Percentiles rank a stretch among this genome's conserved stretches.
Evolutionary conservation across 2,888 invertebrate genomes (phyloP).

Genomic region (Nezara viridula): DNA sequence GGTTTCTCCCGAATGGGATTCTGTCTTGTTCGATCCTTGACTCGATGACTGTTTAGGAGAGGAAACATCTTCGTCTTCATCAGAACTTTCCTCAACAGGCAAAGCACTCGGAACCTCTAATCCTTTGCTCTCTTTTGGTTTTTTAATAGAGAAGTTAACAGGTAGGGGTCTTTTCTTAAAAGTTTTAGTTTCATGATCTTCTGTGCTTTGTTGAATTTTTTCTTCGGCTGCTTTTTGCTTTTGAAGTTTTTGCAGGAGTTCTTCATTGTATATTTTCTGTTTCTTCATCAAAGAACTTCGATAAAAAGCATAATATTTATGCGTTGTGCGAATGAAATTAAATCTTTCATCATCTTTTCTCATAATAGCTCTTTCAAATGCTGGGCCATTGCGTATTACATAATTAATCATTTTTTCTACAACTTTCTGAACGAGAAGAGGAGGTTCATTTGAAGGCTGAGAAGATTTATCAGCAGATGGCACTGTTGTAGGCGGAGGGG

Average conservation of each 20-base stretch:
- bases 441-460: slow-evolving; percentile 72
- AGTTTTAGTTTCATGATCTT: slow-evolving; percentile 50
- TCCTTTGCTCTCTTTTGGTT: slow-evolving; percentile 80
- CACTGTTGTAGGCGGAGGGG: slow-evolving; percentile 59
- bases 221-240: slow-evolving; percentile 38
- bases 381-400: slow-evolving; percentile 94
- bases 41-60: slow-evolving; percentile 45
- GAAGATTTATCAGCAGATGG: slow-evolving; percentile 58
- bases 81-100: slow-evolving; percentile 71
- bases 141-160: slow-evolving; percentile 88
- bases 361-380: slow-evolving; percentile 90
- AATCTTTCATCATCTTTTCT: slow-evolving; percentile 88
- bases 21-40: background rate
- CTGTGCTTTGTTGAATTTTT: slow-evolving; percentile 38
- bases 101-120: slow-evolving; percentile 80
- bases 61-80: slow-evolving; percentile 61
- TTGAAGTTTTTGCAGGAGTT: slow-evolving; percentile 57
- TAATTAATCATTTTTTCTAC: slow-evolving; percentile 98
- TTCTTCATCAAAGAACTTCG: slow-evolving; percentile 67
- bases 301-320: slow-evolving; percentile 88
- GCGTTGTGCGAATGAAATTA: slow-evolving; percentile 83
- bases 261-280: slow-evolving; percentile 60
- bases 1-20: background rate
- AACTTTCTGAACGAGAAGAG: slow-evolving; percentile 86
- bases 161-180: slow-evolving; percentile 72